Evolutionary conservation across 2,888 invertebrate genomes (phyloP).

Genomic region (Prenolepis imparis): DNA sequence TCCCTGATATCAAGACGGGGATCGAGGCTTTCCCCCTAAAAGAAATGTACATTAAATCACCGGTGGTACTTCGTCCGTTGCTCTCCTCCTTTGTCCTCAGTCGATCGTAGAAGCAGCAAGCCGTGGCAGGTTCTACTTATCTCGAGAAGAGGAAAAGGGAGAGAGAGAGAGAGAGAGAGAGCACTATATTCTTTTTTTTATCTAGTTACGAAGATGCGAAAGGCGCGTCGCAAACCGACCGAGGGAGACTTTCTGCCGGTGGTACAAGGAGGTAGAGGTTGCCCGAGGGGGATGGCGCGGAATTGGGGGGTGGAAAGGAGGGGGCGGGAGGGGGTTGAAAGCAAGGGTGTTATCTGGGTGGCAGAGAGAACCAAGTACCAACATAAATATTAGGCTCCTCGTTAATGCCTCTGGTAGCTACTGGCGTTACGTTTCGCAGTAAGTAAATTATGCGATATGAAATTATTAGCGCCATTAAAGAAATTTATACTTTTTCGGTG

Average conservation of each 20-base stretch:
- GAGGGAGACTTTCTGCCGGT: constrained; percentile 62
- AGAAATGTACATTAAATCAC: constrained; percentile 73
- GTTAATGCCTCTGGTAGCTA: constrained; percentile 86
- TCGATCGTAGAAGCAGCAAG: constrained; percentile 67
- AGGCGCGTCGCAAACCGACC: constrained; percentile 51
- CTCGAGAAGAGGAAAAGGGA: constrained; percentile 70
- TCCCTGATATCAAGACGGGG: constrained; percentile 51
- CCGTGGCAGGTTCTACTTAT: constrained; percentile 76
- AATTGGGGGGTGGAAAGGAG: constrained; percentile 42
- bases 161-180: constrained; percentile 45
- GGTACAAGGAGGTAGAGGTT: constrained; percentile 63
- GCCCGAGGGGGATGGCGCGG: constrained; percentile 35
- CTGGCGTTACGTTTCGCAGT: constrained; percentile 87
- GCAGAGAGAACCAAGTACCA: constrained; percentile 84
- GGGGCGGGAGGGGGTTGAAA: constrained; percentile 68
- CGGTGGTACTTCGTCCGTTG: constrained; percentile 63
- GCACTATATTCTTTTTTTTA: constrained; percentile 62
- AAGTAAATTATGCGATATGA: constrained; percentile 87
- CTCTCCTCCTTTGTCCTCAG: constrained; percentile 69
- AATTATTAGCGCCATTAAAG: constrained; percentile 86
- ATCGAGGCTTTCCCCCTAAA: constrained; percentile 59
- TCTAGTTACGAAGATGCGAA: constrained; percentile 61
- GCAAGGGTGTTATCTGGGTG: constrained; percentile 85
- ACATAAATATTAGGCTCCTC: constrained; percentile 87
- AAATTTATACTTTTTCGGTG: constrained; percentile 85